Conservation (phyloP, 2,888 invertebrate genomes). For the Spodoptera littoralis region DNA sequence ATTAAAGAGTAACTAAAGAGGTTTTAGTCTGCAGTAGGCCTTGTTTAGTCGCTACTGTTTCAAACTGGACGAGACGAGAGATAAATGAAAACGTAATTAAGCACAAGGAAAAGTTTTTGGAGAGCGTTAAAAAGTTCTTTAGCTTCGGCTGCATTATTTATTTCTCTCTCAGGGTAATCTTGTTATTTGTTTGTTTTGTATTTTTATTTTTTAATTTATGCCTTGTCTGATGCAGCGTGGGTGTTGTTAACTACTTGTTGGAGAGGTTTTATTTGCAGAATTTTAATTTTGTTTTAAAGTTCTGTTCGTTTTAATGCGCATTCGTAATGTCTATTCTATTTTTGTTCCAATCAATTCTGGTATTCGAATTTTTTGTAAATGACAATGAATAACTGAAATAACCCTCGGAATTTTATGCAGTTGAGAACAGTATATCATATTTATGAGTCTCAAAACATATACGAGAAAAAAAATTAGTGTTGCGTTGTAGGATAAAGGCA, state of each 20-base stretch:
- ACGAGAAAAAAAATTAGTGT: no score
- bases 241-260: constrained; percentile 11
- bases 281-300: not conserved
- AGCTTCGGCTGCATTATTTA: constrained; percentile 80
- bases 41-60: constrained; percentile 53
- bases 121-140: constrained; percentile 81
- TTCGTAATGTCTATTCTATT: no score
- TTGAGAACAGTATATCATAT: no score
- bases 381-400: no score
- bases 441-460: no score
- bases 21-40: constrained; percentile 51
- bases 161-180: constrained; percentile 74
- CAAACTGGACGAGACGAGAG: constrained; percentile 71
- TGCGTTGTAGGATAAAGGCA: no score
- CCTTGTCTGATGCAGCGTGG: constrained; percentile 55
- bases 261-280: constrained; percentile 4
- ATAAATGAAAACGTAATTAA: constrained; percentile 87
- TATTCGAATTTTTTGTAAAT: no score
- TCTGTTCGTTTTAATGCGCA: not conserved
- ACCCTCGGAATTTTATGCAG: no score
- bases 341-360: no score
- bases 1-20: constrained; percentile 45
- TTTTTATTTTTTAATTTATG: constrained; percentile 63
- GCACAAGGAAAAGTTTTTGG: constrained; percentile 81
- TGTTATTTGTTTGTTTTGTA: constrained; percentile 73